Conservation (phyloP, 2,888 invertebrate species). For the Chrysomela aeneicollis region DNA sequence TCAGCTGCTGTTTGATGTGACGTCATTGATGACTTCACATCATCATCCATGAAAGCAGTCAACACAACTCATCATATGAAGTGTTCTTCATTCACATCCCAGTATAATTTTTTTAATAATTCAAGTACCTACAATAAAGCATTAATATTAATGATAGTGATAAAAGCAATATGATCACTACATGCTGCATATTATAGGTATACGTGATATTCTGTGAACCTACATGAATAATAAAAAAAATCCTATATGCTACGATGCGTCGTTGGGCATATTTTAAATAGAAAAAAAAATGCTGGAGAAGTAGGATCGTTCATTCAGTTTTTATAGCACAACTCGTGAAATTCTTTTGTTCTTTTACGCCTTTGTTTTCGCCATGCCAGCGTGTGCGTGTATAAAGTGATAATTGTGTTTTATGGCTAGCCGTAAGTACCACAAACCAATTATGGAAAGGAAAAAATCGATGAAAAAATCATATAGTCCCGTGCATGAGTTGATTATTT, state of each 20-base stretch:
- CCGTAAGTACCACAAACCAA: background rate
- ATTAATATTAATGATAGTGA: no score
- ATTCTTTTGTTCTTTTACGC: conserved; percentile 7
- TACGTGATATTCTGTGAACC: no score
- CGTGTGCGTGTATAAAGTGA: conserved; percentile 5
- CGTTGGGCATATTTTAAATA: background rate
- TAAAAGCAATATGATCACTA: no score
- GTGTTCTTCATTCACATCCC: no score
- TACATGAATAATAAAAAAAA: no score
- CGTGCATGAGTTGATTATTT: background rate
- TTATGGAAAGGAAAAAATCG: background rate
- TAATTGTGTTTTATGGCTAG: conserved; percentile 2
- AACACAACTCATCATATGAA: no score
- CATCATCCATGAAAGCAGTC: no score
- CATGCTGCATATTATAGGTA: no score
- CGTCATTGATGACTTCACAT: no score
- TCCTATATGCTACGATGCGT: background rate
- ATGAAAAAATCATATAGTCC: background rate
- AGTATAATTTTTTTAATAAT: no score
- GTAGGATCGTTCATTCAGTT: background rate
- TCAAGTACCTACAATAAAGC: no score
- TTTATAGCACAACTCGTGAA: background rate
- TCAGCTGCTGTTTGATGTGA: no score
- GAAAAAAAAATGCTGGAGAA: background rate
- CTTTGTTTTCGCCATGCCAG: conserved; percentile 5